These are phyloP conservation scores for Conomelus anceps DNA, from an alignment of 2,888 invertebrate species.

Conservation along the genomic window DNA sequence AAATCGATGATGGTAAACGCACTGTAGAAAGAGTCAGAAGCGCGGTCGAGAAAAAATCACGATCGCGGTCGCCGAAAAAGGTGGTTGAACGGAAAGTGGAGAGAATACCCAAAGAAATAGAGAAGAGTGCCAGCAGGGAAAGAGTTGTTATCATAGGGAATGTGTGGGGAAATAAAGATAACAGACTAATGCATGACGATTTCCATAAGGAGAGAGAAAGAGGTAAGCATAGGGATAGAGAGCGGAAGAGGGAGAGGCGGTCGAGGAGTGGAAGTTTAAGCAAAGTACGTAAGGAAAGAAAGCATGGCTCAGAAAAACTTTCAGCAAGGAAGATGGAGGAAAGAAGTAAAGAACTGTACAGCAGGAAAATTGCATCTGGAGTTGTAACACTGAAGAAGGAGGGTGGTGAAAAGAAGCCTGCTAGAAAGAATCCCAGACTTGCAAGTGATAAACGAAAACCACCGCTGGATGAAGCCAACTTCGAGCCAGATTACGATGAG, in stretches of 20 bases:
- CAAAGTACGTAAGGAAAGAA: conserved; percentile 18
- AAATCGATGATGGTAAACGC: conserved; percentile 49
- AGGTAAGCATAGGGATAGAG: conserved; percentile 10
- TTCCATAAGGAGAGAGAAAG: conserved; percentile 21
- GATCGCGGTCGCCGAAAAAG: conserved; percentile 21
- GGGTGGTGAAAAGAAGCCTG: not conserved
- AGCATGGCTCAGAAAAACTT: conserved; percentile 5
- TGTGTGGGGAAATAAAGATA: conserved; percentile 16
- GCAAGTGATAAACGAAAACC: conserved; percentile 22
- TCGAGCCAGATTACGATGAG: conserved; percentile 68
- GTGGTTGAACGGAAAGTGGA: conserved; percentile 10
- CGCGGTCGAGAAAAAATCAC: conserved; percentile 21
- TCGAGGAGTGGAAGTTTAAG: conserved; percentile 23
- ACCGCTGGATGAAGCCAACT: conserved; percentile 62
- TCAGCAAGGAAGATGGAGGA: conserved; percentile 16
- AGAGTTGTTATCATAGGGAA: conserved; percentile 20
- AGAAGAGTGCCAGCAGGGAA: conserved; percentile 14
- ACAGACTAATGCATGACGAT: conserved; percentile 24
- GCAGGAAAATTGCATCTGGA: not conserved
- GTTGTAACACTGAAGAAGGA: conserved; percentile 18
- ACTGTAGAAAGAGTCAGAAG: conserved; percentile 19
- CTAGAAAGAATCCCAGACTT: conserved; percentile 21
- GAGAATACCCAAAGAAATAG: conserved; percentile 10
- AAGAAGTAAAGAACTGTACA: not conserved
- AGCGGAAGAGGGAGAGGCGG: conserved; percentile 12